Evolutionary conservation across 2,888 invertebrate genomes (phyloP), one percentile per base, ranked within the genome.

Genomic region (Eilema caniola): DNA sequence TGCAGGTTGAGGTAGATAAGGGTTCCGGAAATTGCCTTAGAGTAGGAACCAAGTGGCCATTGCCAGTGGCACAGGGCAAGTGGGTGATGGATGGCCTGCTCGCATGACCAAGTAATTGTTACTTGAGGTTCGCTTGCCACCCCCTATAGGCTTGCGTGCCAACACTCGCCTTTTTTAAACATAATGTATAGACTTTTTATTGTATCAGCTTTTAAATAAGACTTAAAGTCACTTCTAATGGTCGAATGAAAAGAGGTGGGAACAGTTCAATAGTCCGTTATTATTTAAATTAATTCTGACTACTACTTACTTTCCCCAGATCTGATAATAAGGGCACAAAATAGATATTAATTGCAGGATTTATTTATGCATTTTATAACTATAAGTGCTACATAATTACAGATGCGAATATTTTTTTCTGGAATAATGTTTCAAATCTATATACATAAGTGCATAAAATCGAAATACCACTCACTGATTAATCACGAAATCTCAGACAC

Each of bases 81-180:
- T 93, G 86, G 92, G 91, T 95, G 95, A 95, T 95, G 92, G 94
- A 95, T 95, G 85, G 92, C 85, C 77, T 76, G 83, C 90, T 95
- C 89, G 95, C 95, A 95, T 95, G 95, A 93, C 94, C 92, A 87
- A 83, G 90, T 94, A 94, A 94, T 95, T 95, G 94, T 95, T 94
- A 93, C 92, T 89, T 90, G 88, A 88, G 90, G 88, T 89, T 88
- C 86, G 88, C 88, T 88, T 84, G 86, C 87, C 87, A 82, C 86
- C 85, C 85, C 67, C 72, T 66, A 37, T 69, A 72, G 69, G 83
- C 70, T 93, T 86, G 94, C 94, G 94, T 94, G 94, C 87, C 75
- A 77, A 82, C 80, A 76, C 76, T 73, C 78, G 80, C 86, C 85
- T 89, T 88, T 88, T 87, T 88, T 90, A 87, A 88, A 88, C 85